These are phyloP conservation scores for Amphibalanus amphitrite DNA, from an alignment of 1,140 invertebrate genomes.

Conservation along the genomic window DNA sequence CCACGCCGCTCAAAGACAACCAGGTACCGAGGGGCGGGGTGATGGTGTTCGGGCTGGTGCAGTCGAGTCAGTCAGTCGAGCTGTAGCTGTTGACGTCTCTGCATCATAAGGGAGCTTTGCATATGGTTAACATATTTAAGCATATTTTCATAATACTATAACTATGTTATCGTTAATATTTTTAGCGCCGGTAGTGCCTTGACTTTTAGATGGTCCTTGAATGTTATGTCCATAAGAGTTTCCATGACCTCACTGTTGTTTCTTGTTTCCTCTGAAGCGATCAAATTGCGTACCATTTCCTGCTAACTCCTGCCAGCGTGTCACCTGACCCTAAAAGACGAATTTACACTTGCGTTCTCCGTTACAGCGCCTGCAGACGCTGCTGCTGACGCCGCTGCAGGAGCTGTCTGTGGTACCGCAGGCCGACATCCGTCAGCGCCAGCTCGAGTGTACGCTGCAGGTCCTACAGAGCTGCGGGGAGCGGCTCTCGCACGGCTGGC, in stretches of 20 bases:
- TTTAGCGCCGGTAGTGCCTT: too few relatives aligned
- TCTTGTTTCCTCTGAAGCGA: too few relatives aligned
- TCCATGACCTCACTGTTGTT: too few relatives aligned
- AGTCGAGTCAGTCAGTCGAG: constrained; percentile 2
- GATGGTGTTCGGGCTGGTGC: not conserved
- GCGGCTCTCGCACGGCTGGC: constrained; percentile 81
- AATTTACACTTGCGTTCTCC: constrained; percentile 8
- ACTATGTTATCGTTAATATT: too few relatives aligned
- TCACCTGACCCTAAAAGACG: too few relatives aligned
- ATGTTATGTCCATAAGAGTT: too few relatives aligned
- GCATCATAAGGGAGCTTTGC: too few relatives aligned
- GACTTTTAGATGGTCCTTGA: too few relatives aligned
- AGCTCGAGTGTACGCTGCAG: constrained; percentile 84
- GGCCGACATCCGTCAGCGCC: constrained; percentile 81
- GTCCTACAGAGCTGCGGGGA: constrained; percentile 85
- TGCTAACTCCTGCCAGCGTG: too few relatives aligned
- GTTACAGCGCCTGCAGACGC: constrained; percentile 48
- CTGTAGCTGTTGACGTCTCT: constrained; percentile 12
- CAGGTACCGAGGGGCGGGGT: constrained; percentile 35
- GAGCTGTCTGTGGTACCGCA: constrained; percentile 75
- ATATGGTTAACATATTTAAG: too few relatives aligned
- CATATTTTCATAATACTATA: too few relatives aligned
- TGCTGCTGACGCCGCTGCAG: constrained; percentile 69
- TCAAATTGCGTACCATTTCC: too few relatives aligned
- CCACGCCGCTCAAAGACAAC: constrained; percentile 63